A percentile compares a stretch with the other conserved stretches of the same genome.
These are phyloP conservation scores for Tridacna crocea DNA, from an alignment of 2,888 invertebrate genomes.

Conservation along the genomic window DNA sequence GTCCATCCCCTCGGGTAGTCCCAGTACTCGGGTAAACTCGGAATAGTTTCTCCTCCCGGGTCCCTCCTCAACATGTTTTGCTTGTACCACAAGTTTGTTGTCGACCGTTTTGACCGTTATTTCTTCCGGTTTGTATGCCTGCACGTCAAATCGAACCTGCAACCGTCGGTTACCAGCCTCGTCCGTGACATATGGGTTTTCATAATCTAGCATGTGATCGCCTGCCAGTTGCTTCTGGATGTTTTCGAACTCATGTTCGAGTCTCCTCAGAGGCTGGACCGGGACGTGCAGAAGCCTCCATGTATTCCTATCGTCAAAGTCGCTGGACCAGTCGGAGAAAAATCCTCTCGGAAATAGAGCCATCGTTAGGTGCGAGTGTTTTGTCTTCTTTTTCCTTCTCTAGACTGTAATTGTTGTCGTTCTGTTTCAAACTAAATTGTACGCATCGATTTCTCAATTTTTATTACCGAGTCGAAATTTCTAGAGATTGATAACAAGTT, in stretches of 20 bases:
- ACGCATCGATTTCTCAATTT: too few relatives aligned
- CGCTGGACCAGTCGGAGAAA: background rate
- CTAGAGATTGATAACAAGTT: too few relatives aligned
- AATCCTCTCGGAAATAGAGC: background rate
- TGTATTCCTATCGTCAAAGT: background rate
- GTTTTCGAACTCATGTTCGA: background rate
- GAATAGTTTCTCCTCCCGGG: slow-evolving; percentile 2
- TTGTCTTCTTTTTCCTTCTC: too few relatives aligned
- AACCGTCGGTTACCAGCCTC: background rate
- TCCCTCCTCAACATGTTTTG: background rate
- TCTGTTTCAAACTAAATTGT: too few relatives aligned
- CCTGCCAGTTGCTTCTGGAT: background rate
- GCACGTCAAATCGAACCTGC: slow-evolving; percentile 5
- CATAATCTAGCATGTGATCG: background rate
- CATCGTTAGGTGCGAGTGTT: background rate
- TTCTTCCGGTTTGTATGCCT: slow-evolving; percentile 1
- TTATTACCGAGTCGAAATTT: too few relatives aligned
- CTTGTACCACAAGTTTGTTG: slow-evolving; percentile 1
- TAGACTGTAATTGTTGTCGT: too few relatives aligned
- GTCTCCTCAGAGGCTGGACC: background rate
- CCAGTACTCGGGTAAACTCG: background rate
- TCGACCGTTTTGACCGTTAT: background rate
- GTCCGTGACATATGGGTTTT: slow-evolving; percentile 1
- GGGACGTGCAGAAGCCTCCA: slow-evolving; percentile 4
- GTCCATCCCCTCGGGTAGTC: background rate